These are phyloP conservation scores for Alfaro cultratus DNA, from an alignment of 2,797 vertebrate genomes.

Conservation along the genomic window DNA sequence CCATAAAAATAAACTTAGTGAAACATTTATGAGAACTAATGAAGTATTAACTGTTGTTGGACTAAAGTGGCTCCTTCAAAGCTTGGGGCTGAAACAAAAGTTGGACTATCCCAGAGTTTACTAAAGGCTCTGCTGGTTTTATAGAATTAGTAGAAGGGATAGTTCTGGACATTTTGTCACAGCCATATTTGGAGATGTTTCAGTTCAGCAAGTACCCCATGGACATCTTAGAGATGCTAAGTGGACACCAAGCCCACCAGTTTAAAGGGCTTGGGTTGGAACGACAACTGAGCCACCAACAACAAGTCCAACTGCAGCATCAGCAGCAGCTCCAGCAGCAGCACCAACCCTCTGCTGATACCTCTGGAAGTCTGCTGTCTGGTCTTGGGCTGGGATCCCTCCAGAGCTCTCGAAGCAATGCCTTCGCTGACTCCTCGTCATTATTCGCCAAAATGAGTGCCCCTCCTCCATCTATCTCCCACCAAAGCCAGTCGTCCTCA, in stretches of 20 bases:
- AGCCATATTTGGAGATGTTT: slow-evolving; percentile 78
- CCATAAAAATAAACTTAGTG: slow-evolving; percentile 25
- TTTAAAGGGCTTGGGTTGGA: slow-evolving; percentile 86
- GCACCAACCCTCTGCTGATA: slow-evolving; percentile 78
- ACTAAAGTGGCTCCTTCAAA: slow-evolving; percentile 39
- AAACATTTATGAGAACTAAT: slow-evolving; percentile 41
- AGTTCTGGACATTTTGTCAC: slow-evolving; percentile 38
- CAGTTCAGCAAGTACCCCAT: slow-evolving; percentile 88
- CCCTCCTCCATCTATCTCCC: slow-evolving; percentile 79
- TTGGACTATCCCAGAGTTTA: slow-evolving; percentile 26
- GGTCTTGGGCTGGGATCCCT: slow-evolving; percentile 82
- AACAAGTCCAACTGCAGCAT: slow-evolving; percentile 85
- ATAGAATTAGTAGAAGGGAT: slow-evolving; percentile 29
- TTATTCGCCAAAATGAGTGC: slow-evolving; percentile 85
- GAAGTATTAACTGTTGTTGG: slow-evolving; percentile 35
- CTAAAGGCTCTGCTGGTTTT: slow-evolving; percentile 41
- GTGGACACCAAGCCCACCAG: slow-evolving; percentile 86
- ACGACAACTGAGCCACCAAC: slow-evolving; percentile 83
- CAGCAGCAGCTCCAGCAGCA: slow-evolving; percentile 86
- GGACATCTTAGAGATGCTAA: slow-evolving; percentile 88
- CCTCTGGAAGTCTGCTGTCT: slow-evolving; percentile 80
- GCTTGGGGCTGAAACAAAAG: slow-evolving; percentile 3
- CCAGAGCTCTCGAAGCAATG: slow-evolving; percentile 80
- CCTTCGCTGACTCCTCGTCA: slow-evolving; percentile 83
- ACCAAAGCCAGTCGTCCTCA: slow-evolving; percentile 81